Base-by-base conservation (phyloP, 1,140 invertebrate species). In the Trissolcus basalis region DNA sequence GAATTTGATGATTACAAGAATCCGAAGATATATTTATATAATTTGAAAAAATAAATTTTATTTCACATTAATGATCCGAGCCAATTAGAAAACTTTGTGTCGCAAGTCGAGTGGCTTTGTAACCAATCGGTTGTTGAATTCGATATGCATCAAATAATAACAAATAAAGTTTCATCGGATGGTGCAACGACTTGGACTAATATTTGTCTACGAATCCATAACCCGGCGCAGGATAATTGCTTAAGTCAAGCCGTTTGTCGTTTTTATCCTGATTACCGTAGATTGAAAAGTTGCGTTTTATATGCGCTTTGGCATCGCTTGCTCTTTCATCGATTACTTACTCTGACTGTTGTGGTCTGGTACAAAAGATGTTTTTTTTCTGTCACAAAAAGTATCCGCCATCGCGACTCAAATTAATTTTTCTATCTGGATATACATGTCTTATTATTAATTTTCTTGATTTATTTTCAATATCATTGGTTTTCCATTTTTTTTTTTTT, bases 361-460 rank as follows among this genome's bases (percentile, higher is more conserved):
- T 75, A 82, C 79, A 82, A 85, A 86, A 80, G 77, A 78, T 83
- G 83, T 83, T 79, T 59, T 72, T 61, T 63, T 27, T 27, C 19
- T 3, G 19, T 27, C 19, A 27, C 19, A 27, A 27, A 27, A 27
- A 6, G 6, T 27, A 27, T 27, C 19, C 19, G 19, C 19, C 19
- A 27, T 3, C 19, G 19, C 19, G 2, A 27, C 2, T 27, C 19
- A 27, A 27, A 27, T 27, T 27, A 27, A 27, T 6, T 27, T 27
- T 27, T 6, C 2, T 6, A 27, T 27, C 19, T 27, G 2, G 6
- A 6, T 27, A 27, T 27, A 27, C n/a, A n/a, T 27, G 6, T 27
- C 19, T 27, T 6, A 27, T 27, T 27, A 27, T 27, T n/a, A n/a
- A n/a, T n/a, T n/a, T n/a, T n/a, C n/a, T n/a, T n/a, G n/a, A n/a